phyloP scores from a whole-genome alignment of 2,888 invertebrate genomes.

The Brachylomia viminalis region DNA sequence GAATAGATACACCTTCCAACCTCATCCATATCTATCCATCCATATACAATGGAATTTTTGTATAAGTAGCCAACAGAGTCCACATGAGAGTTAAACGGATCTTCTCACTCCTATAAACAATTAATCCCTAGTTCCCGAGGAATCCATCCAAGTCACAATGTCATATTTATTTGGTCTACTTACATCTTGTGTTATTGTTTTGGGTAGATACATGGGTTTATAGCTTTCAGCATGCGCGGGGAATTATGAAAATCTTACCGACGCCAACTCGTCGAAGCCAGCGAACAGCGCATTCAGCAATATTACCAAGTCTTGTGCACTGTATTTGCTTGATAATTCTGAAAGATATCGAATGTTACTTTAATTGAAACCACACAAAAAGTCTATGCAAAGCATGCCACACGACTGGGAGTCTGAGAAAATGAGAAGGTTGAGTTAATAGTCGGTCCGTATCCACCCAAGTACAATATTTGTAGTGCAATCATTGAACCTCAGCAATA shows the following conservation, averaged over 20 bases:
- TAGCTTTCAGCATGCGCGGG: background rate
- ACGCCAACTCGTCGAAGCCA: constrained; percentile 96
- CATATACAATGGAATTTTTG: too few species aligned
- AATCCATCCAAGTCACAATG: background rate
- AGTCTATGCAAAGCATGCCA: background rate
- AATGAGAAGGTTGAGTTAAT: background rate
- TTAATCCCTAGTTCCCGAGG: background rate
- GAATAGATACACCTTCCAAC: too few species aligned
- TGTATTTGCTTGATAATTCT: constrained; percentile 96
- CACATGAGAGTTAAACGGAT: background rate
- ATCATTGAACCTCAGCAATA: background rate
- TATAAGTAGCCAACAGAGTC: too few species aligned
- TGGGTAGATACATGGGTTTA: background rate
- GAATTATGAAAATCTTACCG: constrained; percentile 89
- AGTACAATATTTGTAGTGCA: background rate
- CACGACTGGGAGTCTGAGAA: background rate
- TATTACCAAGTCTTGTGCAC: constrained; percentile 96
- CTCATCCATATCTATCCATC: too few species aligned
- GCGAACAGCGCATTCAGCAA: constrained; percentile 97
- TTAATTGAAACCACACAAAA: background rate
- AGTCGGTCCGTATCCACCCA: background rate
- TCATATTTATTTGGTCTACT: background rate
- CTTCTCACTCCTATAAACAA: background rate
- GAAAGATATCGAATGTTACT: constrained; percentile 57
- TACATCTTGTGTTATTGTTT: background rate